Percentiles rank a stretch among this genome's conserved stretches.
phyloP scores from a whole-genome alignment of 2,888 invertebrate genomes.

The Tetheella fluctuosa region DNA sequence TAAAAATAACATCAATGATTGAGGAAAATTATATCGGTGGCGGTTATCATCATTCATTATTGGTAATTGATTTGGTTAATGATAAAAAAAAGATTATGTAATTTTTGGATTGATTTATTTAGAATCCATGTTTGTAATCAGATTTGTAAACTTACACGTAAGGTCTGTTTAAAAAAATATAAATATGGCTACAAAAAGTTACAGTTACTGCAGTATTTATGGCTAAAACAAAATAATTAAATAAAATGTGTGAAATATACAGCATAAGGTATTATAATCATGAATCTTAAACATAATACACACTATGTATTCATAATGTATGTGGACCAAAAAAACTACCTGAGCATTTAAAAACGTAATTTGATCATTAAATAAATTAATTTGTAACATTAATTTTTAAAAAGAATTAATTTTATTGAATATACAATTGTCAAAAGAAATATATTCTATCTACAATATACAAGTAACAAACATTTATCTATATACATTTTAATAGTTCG shows the following conservation, averaged over 20 bases:
- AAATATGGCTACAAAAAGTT: constrained; percentile 80
- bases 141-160: constrained; percentile 80
- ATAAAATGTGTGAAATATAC: constrained; percentile 56
- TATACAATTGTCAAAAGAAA: constrained; percentile 81
- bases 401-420: constrained; percentile 72
- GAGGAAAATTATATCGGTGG: too few relatives aligned
- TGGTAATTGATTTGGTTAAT: background rate
- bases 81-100: constrained; percentile 30
- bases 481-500: constrained; percentile 80
- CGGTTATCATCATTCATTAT: background rate
- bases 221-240: constrained; percentile 59
- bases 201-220: constrained; percentile 63
- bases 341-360: constrained; percentile 71
- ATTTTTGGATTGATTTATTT: constrained; percentile 80
- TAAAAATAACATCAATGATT: too few relatives aligned
- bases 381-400: constrained; percentile 69
- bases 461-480: constrained; percentile 84
- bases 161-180: constrained; percentile 79
- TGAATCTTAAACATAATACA: constrained; percentile 54
- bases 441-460: constrained; percentile 84
- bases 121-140: constrained; percentile 81
- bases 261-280: constrained; percentile 63
- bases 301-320: constrained; percentile 47
- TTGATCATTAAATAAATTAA: constrained; percentile 71
- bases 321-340: constrained; percentile 64